phyloP scores from a whole-genome alignment of 1,140 invertebrate species.

The Panagrolaimus sp. region DNA sequence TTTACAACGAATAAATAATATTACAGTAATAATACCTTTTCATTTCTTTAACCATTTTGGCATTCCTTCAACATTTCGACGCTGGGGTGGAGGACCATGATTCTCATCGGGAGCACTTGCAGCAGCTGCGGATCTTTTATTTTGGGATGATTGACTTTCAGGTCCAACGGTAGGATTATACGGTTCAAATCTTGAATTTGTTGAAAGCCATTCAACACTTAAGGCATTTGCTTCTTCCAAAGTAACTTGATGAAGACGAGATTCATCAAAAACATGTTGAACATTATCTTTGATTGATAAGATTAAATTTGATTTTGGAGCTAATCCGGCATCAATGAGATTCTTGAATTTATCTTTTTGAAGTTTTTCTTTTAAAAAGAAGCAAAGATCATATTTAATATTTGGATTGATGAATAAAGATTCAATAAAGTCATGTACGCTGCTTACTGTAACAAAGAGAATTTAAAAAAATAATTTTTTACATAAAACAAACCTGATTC shows the following conservation, averaged over 20 bases:
- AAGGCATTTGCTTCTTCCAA: not conserved
- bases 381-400: constrained; percentile 9
- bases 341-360: not conserved
- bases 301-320: constrained; percentile 18
- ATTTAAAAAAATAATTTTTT: not conserved
- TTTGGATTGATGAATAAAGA: not conserved
- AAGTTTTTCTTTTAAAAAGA: constrained; percentile 20
- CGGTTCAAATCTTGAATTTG: not conserved
- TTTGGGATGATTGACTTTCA: not conserved
- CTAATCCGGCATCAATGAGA: constrained; percentile 21
- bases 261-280: not conserved
- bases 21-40: not conserved
- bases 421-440: constrained; percentile 20
- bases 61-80: not conserved
- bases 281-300: not conserved
- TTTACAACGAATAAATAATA: constrained; percentile 8
- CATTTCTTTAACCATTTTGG: constrained; percentile 1
- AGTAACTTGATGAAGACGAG: not conserved
- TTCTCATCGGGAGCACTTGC: not conserved
- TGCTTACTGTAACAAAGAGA: constrained; percentile 12
- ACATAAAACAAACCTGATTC: constrained; percentile 27
- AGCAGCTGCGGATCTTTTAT: not conserved
- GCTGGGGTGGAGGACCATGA: not conserved
- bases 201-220: not conserved
- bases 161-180: not conserved